Evolutionary conservation across 2,113 vertebrate species (phyloP).

Genomic region (Etheostoma spectabile): DNA sequence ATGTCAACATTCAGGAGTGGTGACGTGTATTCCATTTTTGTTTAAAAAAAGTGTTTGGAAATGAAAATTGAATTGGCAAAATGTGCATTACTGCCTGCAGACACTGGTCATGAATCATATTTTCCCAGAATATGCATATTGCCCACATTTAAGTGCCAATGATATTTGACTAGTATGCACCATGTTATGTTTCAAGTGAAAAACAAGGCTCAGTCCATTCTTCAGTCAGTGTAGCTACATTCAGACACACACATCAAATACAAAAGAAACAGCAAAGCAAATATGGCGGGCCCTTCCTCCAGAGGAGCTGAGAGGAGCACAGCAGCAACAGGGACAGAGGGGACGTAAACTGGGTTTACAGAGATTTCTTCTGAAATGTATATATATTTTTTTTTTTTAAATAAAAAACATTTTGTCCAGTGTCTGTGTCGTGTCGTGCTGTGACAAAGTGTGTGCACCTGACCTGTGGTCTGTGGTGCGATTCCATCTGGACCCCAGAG

Average conservation of each 20-base stretch:
- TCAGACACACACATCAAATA: slow-evolving; percentile 19
- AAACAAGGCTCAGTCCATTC: background rate
- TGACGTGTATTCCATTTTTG: background rate
- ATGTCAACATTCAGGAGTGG: background rate
- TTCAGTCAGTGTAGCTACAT: slow-evolving; percentile 46
- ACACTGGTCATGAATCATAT: background rate
- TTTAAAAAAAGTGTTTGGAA: background rate
- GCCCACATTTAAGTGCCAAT: slow-evolving; percentile 2
- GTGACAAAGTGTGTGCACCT: slow-evolving; percentile 16
- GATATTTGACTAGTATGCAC: background rate
- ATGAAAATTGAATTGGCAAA: background rate
- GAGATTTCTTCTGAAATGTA: background rate
- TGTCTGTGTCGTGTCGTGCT: slow-evolving; percentile 18
- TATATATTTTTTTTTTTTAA: too few relatives aligned
- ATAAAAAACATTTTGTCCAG: background rate
- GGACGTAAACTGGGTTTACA: background rate
- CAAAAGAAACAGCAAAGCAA: background rate
- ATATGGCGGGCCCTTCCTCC: background rate
- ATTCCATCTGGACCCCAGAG: background rate
- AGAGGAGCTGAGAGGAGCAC: slow-evolving; percentile 10
- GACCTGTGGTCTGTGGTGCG: background rate
- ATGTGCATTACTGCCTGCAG: background rate
- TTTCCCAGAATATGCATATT: background rate
- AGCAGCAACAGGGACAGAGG: background rate
- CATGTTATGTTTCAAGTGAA: background rate